Evolutionary conservation across 2,113 vertebrate genomes (phyloP).

Genomic region (Lipotes vexillifer): DNA sequence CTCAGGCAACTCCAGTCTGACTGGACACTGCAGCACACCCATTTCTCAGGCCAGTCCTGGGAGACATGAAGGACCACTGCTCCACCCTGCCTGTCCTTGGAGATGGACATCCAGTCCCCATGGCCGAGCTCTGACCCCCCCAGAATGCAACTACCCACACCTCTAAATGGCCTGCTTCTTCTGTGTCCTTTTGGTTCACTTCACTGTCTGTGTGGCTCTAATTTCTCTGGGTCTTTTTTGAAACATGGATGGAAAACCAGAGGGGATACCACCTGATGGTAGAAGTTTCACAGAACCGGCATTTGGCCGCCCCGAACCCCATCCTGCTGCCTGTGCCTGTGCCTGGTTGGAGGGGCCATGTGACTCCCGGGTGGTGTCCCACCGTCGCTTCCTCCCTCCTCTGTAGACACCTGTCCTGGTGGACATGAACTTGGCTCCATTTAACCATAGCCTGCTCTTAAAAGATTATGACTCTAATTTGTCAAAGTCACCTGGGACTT

Average conservation of each 20-base stretch:
- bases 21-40: fast-evolving
- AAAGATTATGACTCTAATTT: not conserved
- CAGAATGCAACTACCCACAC: not conserved
- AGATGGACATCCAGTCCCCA: not conserved
- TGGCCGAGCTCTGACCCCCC: fast-evolving
- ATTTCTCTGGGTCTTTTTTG: not conserved
- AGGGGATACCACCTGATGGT: fast-evolving
- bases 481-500: not conserved
- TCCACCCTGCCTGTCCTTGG: not conserved
- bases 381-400: not conserved
- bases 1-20: not conserved
- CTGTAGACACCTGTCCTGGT: not conserved
- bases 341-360: fast-evolving
- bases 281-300: fast-evolving
- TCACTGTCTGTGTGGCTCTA: not conserved
- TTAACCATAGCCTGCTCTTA: not conserved
- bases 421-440: not conserved
- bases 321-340: not conserved
- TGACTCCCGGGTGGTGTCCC: fast-evolving
- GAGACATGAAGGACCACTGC: not conserved
- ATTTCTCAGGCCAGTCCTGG: not conserved
- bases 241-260: not conserved
- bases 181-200: not conserved
- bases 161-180: not conserved
- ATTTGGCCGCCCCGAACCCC: fast-evolving